These are phyloP conservation scores for Drosophila bocqueti DNA, from an alignment of 1,140 invertebrate species.

Conservation along the genomic window DNA sequence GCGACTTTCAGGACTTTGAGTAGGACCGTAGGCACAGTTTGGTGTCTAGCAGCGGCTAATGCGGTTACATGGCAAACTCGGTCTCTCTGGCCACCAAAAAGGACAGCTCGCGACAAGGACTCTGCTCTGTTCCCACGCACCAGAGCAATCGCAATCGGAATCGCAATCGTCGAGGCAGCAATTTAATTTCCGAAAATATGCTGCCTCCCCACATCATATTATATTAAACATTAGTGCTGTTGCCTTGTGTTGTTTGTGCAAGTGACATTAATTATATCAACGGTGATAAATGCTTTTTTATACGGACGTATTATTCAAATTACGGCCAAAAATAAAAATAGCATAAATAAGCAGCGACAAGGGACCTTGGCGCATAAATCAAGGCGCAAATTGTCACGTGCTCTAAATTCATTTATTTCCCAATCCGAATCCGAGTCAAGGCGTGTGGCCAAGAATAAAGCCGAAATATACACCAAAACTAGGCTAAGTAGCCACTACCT, in stretches of 20 bases:
- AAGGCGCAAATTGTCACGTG: slow-evolving; percentile 70
- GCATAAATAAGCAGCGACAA: slow-evolving; percentile 53
- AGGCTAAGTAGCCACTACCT: slow-evolving; percentile 59
- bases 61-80: slow-evolving; percentile 59
- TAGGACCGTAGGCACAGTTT: slow-evolving; percentile 62
- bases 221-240: slow-evolving; percentile 24
- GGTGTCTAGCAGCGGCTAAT: slow-evolving; percentile 58
- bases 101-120: slow-evolving; percentile 11
- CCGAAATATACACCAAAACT: slow-evolving; percentile 28
- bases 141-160: neutral
- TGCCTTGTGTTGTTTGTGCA: slow-evolving; percentile 20
- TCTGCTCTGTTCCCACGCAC: neutral
- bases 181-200: slow-evolving; percentile 56
- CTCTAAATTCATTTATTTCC: slow-evolving; percentile 77
- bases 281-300: slow-evolving; percentile 75
- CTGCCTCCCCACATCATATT: slow-evolving; percentile 28
- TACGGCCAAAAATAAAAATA: slow-evolving; percentile 30
- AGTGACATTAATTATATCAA: slow-evolving; percentile 74
- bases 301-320: slow-evolving; percentile 74
- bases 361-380: slow-evolving; percentile 54
- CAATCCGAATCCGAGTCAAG: slow-evolving; percentile 57
- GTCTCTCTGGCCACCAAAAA: slow-evolving; percentile 4
- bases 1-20: slow-evolving; percentile 21
- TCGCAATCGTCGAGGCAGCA: slow-evolving; percentile 15
- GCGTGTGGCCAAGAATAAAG: slow-evolving; percentile 38